These are phyloP conservation scores for Nothoprocta perdicaria DNA, from an alignment of 2,113 vertebrate genomes.

Conservation along the genomic window DNA sequence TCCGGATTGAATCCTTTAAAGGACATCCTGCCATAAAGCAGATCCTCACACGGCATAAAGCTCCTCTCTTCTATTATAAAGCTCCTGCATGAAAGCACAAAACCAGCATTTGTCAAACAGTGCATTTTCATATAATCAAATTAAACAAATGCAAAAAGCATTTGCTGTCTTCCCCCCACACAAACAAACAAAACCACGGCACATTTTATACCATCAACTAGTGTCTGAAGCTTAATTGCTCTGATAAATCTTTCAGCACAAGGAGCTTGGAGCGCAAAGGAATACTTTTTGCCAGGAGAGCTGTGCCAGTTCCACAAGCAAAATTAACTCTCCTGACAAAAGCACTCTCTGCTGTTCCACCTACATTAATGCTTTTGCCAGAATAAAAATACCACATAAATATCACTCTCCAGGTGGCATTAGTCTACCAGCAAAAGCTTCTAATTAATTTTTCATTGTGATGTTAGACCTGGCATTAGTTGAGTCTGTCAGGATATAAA, in stretches of 20 bases:
- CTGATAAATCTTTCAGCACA: slow-evolving; percentile 55
- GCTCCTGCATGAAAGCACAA: slow-evolving; percentile 79
- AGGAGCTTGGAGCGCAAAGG: slow-evolving; percentile 38
- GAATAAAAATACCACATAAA: slow-evolving; percentile 66
- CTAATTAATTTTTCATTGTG: slow-evolving; percentile 71
- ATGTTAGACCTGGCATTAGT: slow-evolving; percentile 43
- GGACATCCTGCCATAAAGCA: slow-evolving; percentile 91
- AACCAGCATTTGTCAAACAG: slow-evolving; percentile 29
- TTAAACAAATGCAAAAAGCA: slow-evolving; percentile 29
- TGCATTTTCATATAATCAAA: slow-evolving; percentile 23
- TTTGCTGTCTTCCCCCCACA: not conserved
- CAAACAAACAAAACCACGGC: slow-evolving; percentile 40
- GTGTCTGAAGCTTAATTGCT: slow-evolving; percentile 48
- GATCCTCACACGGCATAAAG: slow-evolving; percentile 88
- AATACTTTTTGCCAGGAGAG: slow-evolving; percentile 36
- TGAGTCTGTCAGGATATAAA: slow-evolving; percentile 38
- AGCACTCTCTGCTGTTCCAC: slow-evolving; percentile 42
- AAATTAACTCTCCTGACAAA: slow-evolving; percentile 59
- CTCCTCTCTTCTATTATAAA: slow-evolving; percentile 92
- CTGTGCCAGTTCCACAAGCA: slow-evolving; percentile 49
- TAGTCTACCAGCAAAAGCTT: slow-evolving; percentile 52
- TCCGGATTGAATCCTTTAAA: slow-evolving; percentile 96
- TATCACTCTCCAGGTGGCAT: slow-evolving; percentile 63
- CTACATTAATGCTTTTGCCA: slow-evolving; percentile 47
- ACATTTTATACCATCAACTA: slow-evolving; percentile 43